A percentile compares a stretch with the other conserved stretches of the same genome.
Evolutionary conservation across 2,797 vertebrate species (phyloP).

Genomic region (Peromyscus aztecus): DNA sequence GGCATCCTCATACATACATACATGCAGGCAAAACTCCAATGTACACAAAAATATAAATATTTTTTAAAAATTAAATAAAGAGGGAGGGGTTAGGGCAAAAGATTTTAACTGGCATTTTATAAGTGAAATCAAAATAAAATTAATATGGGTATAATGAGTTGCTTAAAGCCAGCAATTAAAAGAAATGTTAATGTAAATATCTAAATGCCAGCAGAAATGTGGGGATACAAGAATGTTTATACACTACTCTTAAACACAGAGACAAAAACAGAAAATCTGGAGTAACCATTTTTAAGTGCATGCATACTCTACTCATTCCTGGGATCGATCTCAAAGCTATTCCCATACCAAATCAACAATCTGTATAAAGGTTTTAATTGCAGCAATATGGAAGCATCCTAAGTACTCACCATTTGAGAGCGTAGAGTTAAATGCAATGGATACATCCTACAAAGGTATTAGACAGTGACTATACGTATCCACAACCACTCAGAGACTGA

Average conservation of each 20-base stretch:
- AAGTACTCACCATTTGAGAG: not conserved
- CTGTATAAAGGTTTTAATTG: not conserved
- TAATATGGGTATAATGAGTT: not conserved
- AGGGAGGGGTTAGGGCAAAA: not conserved
- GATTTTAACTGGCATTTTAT: conserved; percentile 37
- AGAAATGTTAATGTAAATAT: not conserved
- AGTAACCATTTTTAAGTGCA: not conserved
- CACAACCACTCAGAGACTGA: not conserved
- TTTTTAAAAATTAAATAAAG: not conserved
- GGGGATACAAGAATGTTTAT: not conserved
- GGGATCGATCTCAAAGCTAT: not conserved
- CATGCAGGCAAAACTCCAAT: not conserved
- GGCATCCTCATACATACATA: not conserved
- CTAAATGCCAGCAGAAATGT: not conserved
- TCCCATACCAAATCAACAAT: not conserved
- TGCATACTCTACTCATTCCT: not conserved
- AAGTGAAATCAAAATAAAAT: not conserved
- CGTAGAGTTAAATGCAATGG: not conserved
- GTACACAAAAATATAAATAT: not conserved
- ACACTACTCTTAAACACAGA: not conserved
- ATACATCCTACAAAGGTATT: not conserved
- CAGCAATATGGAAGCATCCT: not conserved
- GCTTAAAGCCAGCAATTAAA: conserved; percentile 3
- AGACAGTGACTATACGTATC: not conserved
- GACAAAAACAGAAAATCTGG: not conserved